Evolutionary conservation across 1,140 invertebrate genomes (phyloP).

Genomic region (Monomorium pharaonis): DNA sequence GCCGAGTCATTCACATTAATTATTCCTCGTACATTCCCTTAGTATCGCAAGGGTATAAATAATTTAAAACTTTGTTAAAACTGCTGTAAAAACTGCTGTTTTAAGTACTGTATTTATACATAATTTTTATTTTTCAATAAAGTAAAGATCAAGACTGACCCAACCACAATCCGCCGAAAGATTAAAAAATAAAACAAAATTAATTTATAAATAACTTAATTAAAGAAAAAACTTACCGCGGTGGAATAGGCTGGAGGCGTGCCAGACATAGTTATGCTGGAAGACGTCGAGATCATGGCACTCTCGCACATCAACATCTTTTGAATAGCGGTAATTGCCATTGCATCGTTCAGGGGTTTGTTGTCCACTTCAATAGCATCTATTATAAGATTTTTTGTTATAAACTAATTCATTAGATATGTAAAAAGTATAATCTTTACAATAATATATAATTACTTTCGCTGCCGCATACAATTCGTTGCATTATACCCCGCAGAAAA

Average conservation of each 20-base stretch:
- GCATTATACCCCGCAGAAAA: background rate
- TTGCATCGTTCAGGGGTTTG: slow-evolving; percentile 89
- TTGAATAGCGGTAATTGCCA: slow-evolving; percentile 95
- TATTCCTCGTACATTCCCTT: too few species aligned
- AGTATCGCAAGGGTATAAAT: too few species aligned
- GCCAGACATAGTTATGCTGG: slow-evolving; percentile 86
- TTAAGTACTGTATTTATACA: too few species aligned
- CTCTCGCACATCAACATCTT: slow-evolving; percentile 95
- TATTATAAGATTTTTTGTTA: slow-evolving; percentile 85
- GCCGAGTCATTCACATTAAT: too few species aligned
- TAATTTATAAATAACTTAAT: background rate
- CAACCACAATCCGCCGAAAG: too few species aligned
- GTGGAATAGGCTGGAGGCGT: slow-evolving; percentile 89
- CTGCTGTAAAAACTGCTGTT: too few species aligned
- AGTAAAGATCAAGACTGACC: too few species aligned
- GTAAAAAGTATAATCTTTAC: slow-evolving; percentile 53
- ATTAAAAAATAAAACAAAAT: background rate
- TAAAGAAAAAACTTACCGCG: slow-evolving; percentile 85
- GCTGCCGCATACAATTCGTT: background rate
- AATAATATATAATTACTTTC: slow-evolving; percentile 55
- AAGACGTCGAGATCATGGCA: slow-evolving; percentile 88
- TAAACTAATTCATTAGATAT: slow-evolving; percentile 70
- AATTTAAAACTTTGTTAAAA: too few species aligned
- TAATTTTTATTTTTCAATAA: too few species aligned
- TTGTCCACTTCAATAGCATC: slow-evolving; percentile 83